Percentiles rank a stretch among this genome's conserved stretches.
Conservation (phyloP, 2,888 invertebrate genomes). For the Galeopsomyia nigrocyanea region DNA sequence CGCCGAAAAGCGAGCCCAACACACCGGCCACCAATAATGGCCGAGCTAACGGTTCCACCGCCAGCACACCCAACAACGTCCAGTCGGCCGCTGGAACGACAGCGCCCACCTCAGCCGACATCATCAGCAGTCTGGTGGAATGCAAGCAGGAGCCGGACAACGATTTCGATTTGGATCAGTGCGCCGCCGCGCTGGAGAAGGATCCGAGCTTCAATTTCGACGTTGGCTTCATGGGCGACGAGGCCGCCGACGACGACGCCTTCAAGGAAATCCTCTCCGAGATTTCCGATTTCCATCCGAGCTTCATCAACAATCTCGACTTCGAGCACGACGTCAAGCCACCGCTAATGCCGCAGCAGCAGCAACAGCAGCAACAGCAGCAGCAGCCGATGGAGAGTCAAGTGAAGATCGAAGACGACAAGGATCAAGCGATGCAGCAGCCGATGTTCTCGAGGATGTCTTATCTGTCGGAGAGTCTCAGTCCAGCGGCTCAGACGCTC, state of each 20-base stretch:
- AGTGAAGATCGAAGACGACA: constrained; percentile 67
- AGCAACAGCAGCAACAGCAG: constrained; percentile 52
- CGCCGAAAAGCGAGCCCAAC: constrained; percentile 70
- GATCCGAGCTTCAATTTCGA: constrained; percentile 85
- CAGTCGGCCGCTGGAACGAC: constrained; percentile 59
- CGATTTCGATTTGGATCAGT: constrained; percentile 87
- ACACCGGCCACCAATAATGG: constrained; percentile 49
- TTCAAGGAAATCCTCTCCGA: constrained; percentile 91
- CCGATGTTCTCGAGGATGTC: constrained; percentile 70
- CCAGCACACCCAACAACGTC: constrained; percentile 19
- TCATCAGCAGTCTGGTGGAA: constrained; percentile 79
- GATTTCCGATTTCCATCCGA: constrained; percentile 85
- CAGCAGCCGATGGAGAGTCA: constrained; percentile 54
- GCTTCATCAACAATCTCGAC: constrained; percentile 84
- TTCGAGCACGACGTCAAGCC: constrained; percentile 75
- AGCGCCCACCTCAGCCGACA: constrained; percentile 59
- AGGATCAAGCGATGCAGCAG: constrained; percentile 65
- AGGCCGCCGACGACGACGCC: constrained; percentile 84
- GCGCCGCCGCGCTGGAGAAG: constrained; percentile 88
- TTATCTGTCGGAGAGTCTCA: constrained; percentile 70
- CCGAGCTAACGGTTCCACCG: constrained; percentile 50
- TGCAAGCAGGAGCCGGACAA: constrained; percentile 88
- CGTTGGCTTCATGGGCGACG: constrained; percentile 86
- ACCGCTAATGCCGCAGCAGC: constrained; percentile 47
- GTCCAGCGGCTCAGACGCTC: constrained; percentile 93